Evolutionary conservation across 2,888 invertebrate genomes (phyloP).

Genomic region (Helobdella robusta): DNA sequence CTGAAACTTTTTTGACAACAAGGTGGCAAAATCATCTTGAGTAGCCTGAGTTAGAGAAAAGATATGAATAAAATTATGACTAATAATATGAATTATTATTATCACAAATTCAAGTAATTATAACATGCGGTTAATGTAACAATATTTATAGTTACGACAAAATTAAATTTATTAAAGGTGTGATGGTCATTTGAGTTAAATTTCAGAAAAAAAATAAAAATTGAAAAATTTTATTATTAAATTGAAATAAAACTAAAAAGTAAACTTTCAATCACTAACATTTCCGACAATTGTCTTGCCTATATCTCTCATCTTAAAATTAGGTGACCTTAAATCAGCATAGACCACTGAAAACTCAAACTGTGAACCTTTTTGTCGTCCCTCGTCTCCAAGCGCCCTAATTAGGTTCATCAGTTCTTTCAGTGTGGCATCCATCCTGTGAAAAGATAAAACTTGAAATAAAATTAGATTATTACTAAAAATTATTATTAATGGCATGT

Average conservation of each 20-base stretch:
- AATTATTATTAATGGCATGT: neutral
- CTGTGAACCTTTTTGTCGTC: slow-evolving; percentile 84
- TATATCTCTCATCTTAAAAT: slow-evolving; percentile 71
- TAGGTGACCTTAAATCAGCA: slow-evolving; percentile 48
- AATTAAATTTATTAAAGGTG: too few species aligned
- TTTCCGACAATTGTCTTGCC: slow-evolving; percentile 74
- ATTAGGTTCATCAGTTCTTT: slow-evolving; percentile 87
- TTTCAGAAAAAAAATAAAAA: too few species aligned
- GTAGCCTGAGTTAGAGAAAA: slow-evolving; percentile 65
- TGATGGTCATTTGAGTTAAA: too few species aligned
- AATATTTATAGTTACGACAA: too few species aligned
- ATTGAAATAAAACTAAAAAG: too few species aligned
- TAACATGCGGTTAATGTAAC: neutral
- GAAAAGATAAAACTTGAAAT: too few species aligned
- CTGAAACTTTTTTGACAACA: slow-evolving; percentile 65
- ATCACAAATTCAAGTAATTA: too few species aligned
- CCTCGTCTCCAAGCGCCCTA: slow-evolving; percentile 90
- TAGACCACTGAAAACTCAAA: slow-evolving; percentile 78
- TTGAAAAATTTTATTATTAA: too few species aligned
- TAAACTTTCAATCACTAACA: slow-evolving; percentile 5
- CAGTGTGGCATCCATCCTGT: slow-evolving; percentile 71
- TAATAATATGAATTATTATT: too few species aligned
- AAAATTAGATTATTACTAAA: too few species aligned
- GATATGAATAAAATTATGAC: too few species aligned
- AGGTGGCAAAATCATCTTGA: slow-evolving; percentile 83